Evolutionary conservation across 1,140 invertebrate species (phyloP).

Genomic region (Aphaenogaster floridana): DNA sequence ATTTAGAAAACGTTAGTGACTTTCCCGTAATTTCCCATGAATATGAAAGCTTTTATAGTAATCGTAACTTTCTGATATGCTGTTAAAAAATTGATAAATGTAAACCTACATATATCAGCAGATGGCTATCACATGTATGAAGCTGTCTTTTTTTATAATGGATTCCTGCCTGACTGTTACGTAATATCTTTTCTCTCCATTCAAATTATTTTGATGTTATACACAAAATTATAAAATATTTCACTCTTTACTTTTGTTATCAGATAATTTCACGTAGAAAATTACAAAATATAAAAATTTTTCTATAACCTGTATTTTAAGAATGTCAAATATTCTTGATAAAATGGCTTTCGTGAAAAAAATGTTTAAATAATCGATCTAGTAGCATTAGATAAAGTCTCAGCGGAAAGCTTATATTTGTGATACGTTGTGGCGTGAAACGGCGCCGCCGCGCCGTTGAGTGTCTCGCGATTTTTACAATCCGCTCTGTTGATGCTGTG

Average conservation of each 20-base stretch:
- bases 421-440: slow-evolving; percentile 19
- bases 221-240: neutral
- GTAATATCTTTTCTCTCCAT: neutral
- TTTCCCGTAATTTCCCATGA: neutral
- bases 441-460: slow-evolving; percentile 20
- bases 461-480: slow-evolving; percentile 55
- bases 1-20: neutral
- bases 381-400: neutral
- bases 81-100: slow-evolving; percentile 27
- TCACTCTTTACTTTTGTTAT: neutral
- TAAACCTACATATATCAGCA: neutral
- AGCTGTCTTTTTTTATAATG: slow-evolving; percentile 11
- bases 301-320: neutral
- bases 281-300: neutral
- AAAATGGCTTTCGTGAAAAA: neutral
- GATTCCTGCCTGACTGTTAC: neutral
- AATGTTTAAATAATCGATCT: slow-evolving; percentile 14
- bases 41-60: slow-evolving; percentile 29
- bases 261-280: neutral
- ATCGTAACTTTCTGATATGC: neutral
- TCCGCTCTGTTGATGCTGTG: neutral
- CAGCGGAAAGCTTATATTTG: neutral
- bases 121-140: neutral
- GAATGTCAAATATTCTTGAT: neutral
- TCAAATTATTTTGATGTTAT: neutral